Conservation (phyloP, 2,888 invertebrate species). For the Sesia bembeciformis region DNA sequence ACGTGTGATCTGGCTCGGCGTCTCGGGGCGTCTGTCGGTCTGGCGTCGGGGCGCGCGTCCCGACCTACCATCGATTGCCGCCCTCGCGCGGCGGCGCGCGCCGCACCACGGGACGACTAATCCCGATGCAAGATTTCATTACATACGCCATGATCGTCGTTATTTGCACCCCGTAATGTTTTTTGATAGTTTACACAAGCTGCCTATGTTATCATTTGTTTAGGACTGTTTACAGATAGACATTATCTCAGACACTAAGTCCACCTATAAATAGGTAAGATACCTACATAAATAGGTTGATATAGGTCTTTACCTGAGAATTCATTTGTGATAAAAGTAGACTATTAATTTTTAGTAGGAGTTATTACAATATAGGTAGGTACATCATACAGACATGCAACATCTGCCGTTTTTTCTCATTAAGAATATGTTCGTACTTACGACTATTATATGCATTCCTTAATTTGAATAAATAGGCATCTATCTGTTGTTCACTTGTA, state of each 20-base stretch:
- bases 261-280: too few relatives aligned
- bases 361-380: too few relatives aligned
- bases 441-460: too few relatives aligned
- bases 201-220: constrained; percentile 14
- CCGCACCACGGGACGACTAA: constrained; percentile 54
- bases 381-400: too few relatives aligned
- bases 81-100: constrained; percentile 65
- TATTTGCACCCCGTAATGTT: constrained; percentile 73
- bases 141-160: constrained; percentile 70
- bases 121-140: constrained; percentile 71
- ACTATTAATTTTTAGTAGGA: too few relatives aligned
- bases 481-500: too few relatives aligned
- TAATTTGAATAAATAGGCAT: too few relatives aligned
- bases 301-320: too few relatives aligned
- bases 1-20: constrained; percentile 60
- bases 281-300: too few relatives aligned
- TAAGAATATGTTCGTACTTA: too few relatives aligned
- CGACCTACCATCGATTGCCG: constrained; percentile 72
- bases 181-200: constrained; percentile 66
- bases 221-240: neutral
- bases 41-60: constrained; percentile 74
- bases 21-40: constrained; percentile 76
- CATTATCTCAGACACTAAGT: neutral
- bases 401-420: too few relatives aligned
- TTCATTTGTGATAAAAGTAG: too few relatives aligned